phyloP scores from a whole-genome alignment of 1,140 invertebrate genomes.

The Epicauta chinensis region DNA sequence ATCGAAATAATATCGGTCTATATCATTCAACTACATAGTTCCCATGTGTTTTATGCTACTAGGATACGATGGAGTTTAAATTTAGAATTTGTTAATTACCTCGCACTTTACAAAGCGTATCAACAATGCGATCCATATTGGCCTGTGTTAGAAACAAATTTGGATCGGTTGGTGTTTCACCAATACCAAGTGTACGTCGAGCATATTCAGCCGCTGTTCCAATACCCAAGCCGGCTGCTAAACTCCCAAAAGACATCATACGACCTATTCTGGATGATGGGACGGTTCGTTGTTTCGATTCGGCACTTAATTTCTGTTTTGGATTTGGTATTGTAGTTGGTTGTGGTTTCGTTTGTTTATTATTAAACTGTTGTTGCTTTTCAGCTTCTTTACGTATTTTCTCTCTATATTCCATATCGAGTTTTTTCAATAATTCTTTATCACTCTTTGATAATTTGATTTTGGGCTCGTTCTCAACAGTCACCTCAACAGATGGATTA shows the following conservation, averaged over 20 bases:
- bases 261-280: constrained; percentile 81
- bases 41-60: no score
- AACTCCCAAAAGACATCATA: constrained; percentile 82
- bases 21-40: no score
- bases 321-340: constrained; percentile 29
- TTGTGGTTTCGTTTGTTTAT: constrained; percentile 16
- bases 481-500: not conserved
- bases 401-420: constrained; percentile 40
- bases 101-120: constrained; percentile 93
- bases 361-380: constrained; percentile 10
- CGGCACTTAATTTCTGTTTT: constrained; percentile 58
- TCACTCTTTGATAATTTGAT: constrained; percentile 38
- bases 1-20: no score
- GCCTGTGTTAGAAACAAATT: constrained; percentile 79
- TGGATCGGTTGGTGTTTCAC: constrained; percentile 47
- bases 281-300: constrained; percentile 82
- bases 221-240: constrained; percentile 85
- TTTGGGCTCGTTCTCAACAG: constrained; percentile 6
- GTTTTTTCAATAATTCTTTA: constrained; percentile 37
- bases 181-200: constrained; percentile 69
- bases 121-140: constrained; percentile 95
- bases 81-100: no score
- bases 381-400: constrained; percentile 28
- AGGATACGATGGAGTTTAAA: no score
- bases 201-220: constrained; percentile 90